These are phyloP conservation scores for Morone saxatilis DNA, from an alignment of 2,113 vertebrate genomes.

Conservation along the genomic window DNA sequence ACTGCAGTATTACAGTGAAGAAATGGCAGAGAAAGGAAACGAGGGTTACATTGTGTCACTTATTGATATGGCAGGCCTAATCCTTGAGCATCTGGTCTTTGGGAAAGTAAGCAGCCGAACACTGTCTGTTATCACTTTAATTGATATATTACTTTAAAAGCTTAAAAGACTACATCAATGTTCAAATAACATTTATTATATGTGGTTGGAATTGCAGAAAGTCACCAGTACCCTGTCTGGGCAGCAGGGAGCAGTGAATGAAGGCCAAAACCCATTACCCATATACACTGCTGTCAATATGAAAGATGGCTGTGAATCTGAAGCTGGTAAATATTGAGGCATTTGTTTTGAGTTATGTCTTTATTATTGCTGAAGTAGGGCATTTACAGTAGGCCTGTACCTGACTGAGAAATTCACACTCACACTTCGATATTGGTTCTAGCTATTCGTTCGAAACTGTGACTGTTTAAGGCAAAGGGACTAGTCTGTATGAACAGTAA, in stretches of 20 bases:
- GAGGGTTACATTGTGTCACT: slow-evolving; percentile 78
- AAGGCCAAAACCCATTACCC: slow-evolving; percentile 90
- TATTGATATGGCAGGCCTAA: slow-evolving; percentile 87
- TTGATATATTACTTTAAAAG: neutral
- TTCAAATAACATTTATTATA: neutral
- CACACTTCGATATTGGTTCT: no score
- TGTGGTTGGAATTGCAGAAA: slow-evolving; percentile 74
- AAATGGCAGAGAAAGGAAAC: slow-evolving; percentile 77
- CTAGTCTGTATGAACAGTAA: no score
- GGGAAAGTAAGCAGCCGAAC: slow-evolving; percentile 81
- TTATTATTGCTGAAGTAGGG: neutral
- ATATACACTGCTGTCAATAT: slow-evolving; percentile 91
- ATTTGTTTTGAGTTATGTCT: neutral
- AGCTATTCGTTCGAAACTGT: no score
- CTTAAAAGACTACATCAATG: no score
- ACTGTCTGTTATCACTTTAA: neutral
- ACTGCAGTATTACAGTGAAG: slow-evolving; percentile 83
- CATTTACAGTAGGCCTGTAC: neutral
- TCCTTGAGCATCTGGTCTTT: slow-evolving; percentile 87
- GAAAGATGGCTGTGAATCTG: slow-evolving; percentile 77
- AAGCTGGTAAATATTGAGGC: slow-evolving; percentile 52
- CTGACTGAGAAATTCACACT: no score
- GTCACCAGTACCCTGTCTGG: slow-evolving; percentile 83
- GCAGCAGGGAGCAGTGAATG: slow-evolving; percentile 84
- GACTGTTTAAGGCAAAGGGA: no score